A percentile compares a stretch with the other conserved stretches of the same genome.
Conservation (phyloP, 2,888 invertebrate genomes). For the Macropis europaea region DNA sequence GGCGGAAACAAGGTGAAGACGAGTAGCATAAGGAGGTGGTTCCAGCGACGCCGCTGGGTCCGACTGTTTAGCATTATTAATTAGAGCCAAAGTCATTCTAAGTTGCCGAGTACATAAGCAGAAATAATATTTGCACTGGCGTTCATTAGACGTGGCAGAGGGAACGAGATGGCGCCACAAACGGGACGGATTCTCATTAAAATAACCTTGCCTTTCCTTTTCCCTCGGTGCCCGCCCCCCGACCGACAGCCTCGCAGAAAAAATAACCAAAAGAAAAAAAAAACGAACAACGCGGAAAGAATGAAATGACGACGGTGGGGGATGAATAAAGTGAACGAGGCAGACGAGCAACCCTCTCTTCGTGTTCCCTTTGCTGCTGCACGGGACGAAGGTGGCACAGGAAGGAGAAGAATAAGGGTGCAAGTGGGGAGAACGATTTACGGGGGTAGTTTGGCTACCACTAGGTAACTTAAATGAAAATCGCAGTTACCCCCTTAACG, state of each 20-base stretch:
- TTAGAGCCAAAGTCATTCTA: slow-evolving; percentile 78
- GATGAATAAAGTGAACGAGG: slow-evolving; percentile 53
- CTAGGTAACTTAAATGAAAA: slow-evolving; percentile 72
- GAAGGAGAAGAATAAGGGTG: slow-evolving; percentile 8
- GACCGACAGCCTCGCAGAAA: not conserved
- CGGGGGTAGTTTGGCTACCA: slow-evolving; percentile 69
- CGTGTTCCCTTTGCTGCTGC: slow-evolving; percentile 17
- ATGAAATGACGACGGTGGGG: slow-evolving; percentile 39
- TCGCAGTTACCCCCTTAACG: slow-evolving; percentile 68
- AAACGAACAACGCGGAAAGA: slow-evolving; percentile 20
- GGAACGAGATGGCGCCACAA: slow-evolving; percentile 70
- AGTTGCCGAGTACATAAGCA: slow-evolving; percentile 78
- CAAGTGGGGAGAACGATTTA: slow-evolving; percentile 55
- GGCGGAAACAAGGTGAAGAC: not conserved
- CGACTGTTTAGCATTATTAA: slow-evolving; percentile 78
- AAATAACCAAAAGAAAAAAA: slow-evolving; percentile 16
- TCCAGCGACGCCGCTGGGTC: slow-evolving; percentile 15
- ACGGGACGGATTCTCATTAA: slow-evolving; percentile 78
- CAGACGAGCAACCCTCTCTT: slow-evolving; percentile 23
- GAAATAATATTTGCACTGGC: slow-evolving; percentile 79
- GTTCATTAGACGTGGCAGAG: slow-evolving; percentile 78
- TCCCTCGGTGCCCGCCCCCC: slow-evolving; percentile 11
- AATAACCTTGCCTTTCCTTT: slow-evolving; percentile 73
- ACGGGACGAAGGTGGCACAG: slow-evolving; percentile 16
- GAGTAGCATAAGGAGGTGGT: not conserved